Base-by-base conservation (phyloP, 2,888 invertebrate genomes). In the Epinotia ramella region DNA sequence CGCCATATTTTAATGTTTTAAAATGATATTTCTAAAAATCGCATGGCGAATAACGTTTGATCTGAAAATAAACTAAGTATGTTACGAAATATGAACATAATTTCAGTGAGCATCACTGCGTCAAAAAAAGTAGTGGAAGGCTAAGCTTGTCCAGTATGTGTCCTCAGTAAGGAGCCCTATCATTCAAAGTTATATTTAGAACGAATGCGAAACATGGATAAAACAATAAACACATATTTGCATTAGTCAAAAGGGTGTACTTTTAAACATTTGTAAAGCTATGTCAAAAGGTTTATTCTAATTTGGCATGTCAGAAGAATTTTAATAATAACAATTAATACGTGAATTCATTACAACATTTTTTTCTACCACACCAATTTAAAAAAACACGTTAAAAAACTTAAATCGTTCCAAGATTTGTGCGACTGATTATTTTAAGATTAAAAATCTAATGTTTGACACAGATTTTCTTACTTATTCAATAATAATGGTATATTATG, bases 231-330 rank as follows among this genome's bases (percentile, higher is more conserved):
- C 67, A 73, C 67, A 73, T 49, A 59, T 62, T 73, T 70, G 75
- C 75, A 76, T 76, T 76, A 63, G 62, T 62, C 40, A 20, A 72
- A 71, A 75, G 20, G 64, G 56, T 72, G 76, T 76, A 76, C 67
- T 76, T 75, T 64, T 57, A 65, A 76, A 76, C 71, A 71, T 72
- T 71, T 67, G 65, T 76, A 72, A 67, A 76, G 60, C 62, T 72
- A 72, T 49, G 56, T 60, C 67, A 76, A 76, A 76, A 67, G 13
- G 18, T 67, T 40, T 70, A 70, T 28, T 67, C 63, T 72, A 67
- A 72, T 76, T 76, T 76, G 76, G 76, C 76, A 76, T 72, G 24
- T 44, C 44, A 53, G 62, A 63, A 24, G 65, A 18, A 46, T 62
- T 73, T 62, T 65, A 68, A 53, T n/a, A 11, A 49, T 46, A 40